Base-by-base conservation (phyloP, 2,888 invertebrate species). In the Xanthorhoe spadicearia region DNA sequence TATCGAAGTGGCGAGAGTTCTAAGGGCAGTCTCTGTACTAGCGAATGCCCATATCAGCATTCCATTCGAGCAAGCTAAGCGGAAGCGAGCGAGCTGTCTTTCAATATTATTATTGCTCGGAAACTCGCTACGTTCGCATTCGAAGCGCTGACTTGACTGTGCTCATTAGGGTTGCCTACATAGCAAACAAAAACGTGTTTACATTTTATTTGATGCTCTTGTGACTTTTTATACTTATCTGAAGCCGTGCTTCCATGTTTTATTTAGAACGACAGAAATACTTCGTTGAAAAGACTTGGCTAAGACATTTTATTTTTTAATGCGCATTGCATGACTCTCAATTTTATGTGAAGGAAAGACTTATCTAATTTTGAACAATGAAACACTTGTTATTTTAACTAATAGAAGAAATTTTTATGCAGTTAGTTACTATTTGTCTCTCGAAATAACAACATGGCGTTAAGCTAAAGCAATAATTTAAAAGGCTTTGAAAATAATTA, bases 41-140 rank as follows among this genome's bases (percentile, higher is more conserved):
- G 68, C 73, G 69, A 69, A 63, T 64, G 73, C 64, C 74, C 71
- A 68, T 68, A 79, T 85, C 83, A 83, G 85, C 83, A 82, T 84
- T 83, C 81, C 81, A 80, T 74, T 79, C 73, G 75, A 77, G 82
- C 82, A 72, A 78, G 73, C 80, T 77, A 81, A 79, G 83, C 85
- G 83, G 85, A 86, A 86, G 79, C 81, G 74, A 71, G 75, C 82
- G 75, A 69, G 75, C 80, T 83, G 81, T 84, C 84, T 84, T 82
- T 83, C 80, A 81, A 79, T 85, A 84, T 82, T 83, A 83, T 84
- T 83, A 82, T 80, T 78, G 78, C 79, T 78, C 74, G 76, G 77
- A 79, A 85, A 81, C 77, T 74, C 70, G 77, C 80, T 74, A 74
- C 77, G 73, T 75, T 73, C 77, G 77, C 74, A 70, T 81, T 78